phyloP scores from a whole-genome alignment of 2,113 vertebrate genomes.

The Tretioscincus oriximinensis region DNA sequence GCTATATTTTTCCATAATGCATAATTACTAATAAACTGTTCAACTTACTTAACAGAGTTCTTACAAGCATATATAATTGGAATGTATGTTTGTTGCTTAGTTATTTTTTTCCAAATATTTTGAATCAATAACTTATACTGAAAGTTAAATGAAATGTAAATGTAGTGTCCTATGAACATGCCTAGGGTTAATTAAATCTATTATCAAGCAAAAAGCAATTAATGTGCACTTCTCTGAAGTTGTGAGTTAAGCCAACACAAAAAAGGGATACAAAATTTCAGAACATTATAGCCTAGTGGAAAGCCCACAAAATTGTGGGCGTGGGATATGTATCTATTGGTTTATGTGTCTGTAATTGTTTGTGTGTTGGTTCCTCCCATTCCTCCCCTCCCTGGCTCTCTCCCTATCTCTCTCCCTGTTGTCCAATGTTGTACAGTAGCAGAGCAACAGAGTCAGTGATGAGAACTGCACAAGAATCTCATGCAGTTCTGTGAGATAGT shows the following conservation, averaged over 20 bases:
- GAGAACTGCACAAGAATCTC: too few species aligned
- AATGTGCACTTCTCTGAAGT: neutral
- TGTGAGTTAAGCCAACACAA: neutral
- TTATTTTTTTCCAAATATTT: constrained; percentile 25
- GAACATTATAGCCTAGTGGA: too few species aligned
- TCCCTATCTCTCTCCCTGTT: too few species aligned
- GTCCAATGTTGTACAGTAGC: too few species aligned
- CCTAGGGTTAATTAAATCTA: constrained; percentile 24
- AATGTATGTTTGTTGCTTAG: constrained; percentile 11
- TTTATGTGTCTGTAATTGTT: too few species aligned
- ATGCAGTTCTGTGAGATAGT: too few species aligned
- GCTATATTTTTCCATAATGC: neutral
- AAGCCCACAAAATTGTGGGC: too few species aligned
- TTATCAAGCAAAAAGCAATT: constrained; percentile 4
- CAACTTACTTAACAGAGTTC: constrained; percentile 16
- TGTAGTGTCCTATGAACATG: neutral
- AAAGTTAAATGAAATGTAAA: constrained; percentile 9
- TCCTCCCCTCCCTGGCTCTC: too few species aligned
- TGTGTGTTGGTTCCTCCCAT: too few species aligned
- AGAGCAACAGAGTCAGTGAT: too few species aligned
- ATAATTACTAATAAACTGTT: constrained; percentile 14
- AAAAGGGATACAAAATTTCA: neutral
- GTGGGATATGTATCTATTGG: too few species aligned
- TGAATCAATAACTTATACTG: constrained; percentile 4
- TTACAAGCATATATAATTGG: constrained; percentile 14